A percentile compares a stretch with the other conserved stretches of the same genome.
phyloP scores from a whole-genome alignment of 2,113 vertebrate species.

The Ovis canadensis region DNA sequence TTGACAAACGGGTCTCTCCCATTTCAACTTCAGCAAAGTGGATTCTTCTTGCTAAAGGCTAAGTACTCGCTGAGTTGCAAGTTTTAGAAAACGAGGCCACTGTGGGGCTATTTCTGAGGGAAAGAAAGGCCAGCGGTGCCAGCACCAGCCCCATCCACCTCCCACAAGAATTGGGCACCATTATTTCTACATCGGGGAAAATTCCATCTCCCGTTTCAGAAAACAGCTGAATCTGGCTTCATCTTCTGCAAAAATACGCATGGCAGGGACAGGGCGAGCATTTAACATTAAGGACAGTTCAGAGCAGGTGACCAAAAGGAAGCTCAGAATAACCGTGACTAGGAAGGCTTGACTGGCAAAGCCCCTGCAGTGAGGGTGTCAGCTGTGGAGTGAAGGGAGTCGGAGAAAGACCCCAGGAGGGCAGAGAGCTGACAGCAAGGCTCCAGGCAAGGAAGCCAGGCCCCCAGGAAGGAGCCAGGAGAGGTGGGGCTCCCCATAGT shows the following conservation, averaged over 20 bases:
- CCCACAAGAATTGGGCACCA: conserved; percentile 66
- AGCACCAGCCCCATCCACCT: conserved; percentile 39
- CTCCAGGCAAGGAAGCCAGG: background rate
- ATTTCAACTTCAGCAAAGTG: conserved; percentile 24
- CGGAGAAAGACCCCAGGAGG: background rate
- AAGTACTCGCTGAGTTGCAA: conserved; percentile 62
- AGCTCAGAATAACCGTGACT: background rate
- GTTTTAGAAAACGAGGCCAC: conserved; percentile 69
- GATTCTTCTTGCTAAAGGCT: conserved; percentile 58
- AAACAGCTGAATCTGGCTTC: conserved; percentile 53
- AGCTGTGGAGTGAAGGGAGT: background rate
- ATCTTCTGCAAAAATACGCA: background rate
- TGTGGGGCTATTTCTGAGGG: conserved; percentile 65
- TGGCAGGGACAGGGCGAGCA: background rate
- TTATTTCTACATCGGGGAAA: conserved; percentile 68
- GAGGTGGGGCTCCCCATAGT: background rate
- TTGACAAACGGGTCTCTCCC: conserved; percentile 29
- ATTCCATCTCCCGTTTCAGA: conserved; percentile 62
- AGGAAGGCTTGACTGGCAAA: background rate
- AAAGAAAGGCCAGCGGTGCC: conserved; percentile 16
- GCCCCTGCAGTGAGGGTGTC: background rate
- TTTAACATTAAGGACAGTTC: background rate
- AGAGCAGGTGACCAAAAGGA: background rate
- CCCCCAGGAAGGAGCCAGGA: background rate
- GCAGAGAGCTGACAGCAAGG: background rate